Percentiles rank a stretch among this genome's conserved stretches.
Evolutionary conservation across 2,888 invertebrate genomes (phyloP).

Genomic region (Sinopyrophorus schimmeli): DNA sequence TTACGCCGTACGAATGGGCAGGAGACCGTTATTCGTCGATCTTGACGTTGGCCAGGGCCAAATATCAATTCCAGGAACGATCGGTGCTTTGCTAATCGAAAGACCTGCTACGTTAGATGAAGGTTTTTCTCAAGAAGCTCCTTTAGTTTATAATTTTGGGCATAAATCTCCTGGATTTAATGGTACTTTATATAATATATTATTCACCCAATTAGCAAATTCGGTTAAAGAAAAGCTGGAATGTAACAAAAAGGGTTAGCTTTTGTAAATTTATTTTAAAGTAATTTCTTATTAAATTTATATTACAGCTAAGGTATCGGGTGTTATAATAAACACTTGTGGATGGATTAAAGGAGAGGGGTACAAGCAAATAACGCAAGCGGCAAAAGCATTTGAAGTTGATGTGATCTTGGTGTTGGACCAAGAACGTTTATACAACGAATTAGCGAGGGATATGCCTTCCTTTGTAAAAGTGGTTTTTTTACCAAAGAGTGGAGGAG

Average conservation of each 20-base stretch:
- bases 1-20: slow-evolving; percentile 89
- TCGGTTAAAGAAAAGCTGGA: slow-evolving; percentile 83
- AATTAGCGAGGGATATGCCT: slow-evolving; percentile 91
- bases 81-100: slow-evolving; percentile 79
- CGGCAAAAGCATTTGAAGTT: slow-evolving; percentile 93
- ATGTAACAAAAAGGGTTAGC: slow-evolving; percentile 80
- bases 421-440: slow-evolving; percentile 94
- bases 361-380: slow-evolving; percentile 82
- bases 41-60: slow-evolving; percentile 94
- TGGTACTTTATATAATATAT: slow-evolving; percentile 78
- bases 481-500: slow-evolving; percentile 95
- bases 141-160: slow-evolving; percentile 92
- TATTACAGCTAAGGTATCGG: slow-evolving; percentile 76
- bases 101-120: slow-evolving; percentile 92
- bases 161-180: slow-evolving; percentile 79
- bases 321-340: slow-evolving; percentile 95
- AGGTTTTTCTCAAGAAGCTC: slow-evolving; percentile 92
- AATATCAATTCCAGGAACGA: slow-evolving; percentile 89
- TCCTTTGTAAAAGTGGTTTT: slow-evolving; percentile 90
- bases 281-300: not conserved
- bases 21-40: slow-evolving; percentile 91
- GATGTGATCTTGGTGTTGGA: slow-evolving; percentile 94
- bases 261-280: not conserved
- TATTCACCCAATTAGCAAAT: slow-evolving; percentile 83
- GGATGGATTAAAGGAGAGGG: slow-evolving; percentile 96